Base-by-base conservation (phyloP, 2,113 vertebrate species). In the Pseudopipra pipra region DNA sequence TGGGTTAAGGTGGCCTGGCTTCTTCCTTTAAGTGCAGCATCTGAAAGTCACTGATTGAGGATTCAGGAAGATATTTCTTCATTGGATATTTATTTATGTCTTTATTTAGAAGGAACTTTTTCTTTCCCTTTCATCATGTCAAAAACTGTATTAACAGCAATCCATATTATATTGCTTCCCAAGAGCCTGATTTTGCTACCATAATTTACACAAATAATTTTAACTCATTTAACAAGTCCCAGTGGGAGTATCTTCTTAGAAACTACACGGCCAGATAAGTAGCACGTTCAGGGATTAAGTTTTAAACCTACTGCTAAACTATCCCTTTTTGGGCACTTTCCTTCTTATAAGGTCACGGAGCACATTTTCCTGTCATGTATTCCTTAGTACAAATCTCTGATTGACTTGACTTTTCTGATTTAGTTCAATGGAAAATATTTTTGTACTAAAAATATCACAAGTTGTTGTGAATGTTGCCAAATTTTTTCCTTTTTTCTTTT, bases 241-340 rank as follows among this genome's bases (percentile, higher is more conserved):
- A 82, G 27, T 73, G 87, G 78, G 82, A 89, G 20, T 96, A 96
- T 87, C 81, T 95, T 89, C 89, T 93, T 78, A 93, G 37, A 43
- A 85, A 39, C 35, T 74, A 77, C 59, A 67, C 27, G 31, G 30
- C 17, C 20, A 87, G 58, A 77, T 77, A 90, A 95, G 46, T 84
- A 94, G 27, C 15, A 43, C 14, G 56, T 93, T 93, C 83, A 90
- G 39, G 79, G 71, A 87, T 80, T 94, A 76, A 43, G n/a, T 85
- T 85, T 33, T 77, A 93, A 88, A 90, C n/a, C 63, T 79, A 78
- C 66, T 67, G 28, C 35, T 85, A 94, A 89, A 65, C 63, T 46
- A 73, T 16, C 8, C 2, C 9, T 54, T 86, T 92, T 58, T 16
- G 1, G 5, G 19, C 39, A 51, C 39, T 66, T 91, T 67, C 12